Conservation (phyloP, 2,113 vertebrate species). For the Sminthopsis crassicaudata region DNA sequence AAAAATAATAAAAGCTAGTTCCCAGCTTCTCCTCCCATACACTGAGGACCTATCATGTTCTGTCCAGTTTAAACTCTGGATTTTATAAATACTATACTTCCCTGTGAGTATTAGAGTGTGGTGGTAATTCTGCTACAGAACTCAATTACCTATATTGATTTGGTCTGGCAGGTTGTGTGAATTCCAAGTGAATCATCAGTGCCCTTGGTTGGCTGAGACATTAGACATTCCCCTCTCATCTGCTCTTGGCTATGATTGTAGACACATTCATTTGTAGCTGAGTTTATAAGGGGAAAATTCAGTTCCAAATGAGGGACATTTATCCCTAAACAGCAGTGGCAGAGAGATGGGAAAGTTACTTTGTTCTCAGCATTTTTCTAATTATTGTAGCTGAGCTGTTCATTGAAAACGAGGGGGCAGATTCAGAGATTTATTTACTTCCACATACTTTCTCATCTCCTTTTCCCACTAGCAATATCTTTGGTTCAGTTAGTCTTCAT, state of each 20-base stretch:
- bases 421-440: not conserved
- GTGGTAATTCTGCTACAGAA: not conserved
- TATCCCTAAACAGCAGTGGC: not conserved
- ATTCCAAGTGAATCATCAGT: not conserved
- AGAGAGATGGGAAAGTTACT: not conserved
- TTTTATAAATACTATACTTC: not conserved
- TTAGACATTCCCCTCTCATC: not conserved
- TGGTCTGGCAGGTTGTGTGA: not conserved
- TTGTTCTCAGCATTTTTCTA: not conserved
- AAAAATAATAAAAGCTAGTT: not conserved
- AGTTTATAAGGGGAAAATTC: not conserved
- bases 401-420: not conserved
- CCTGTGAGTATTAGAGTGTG: not conserved
- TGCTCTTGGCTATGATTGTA: not conserved
- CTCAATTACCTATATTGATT: not conserved
- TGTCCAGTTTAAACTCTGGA: not conserved
- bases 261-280: not conserved
- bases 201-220: not conserved
- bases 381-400: not conserved
- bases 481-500: not conserved
- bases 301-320: not conserved
- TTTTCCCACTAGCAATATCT: not conserved
- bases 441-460: not conserved
- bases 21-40: not conserved
- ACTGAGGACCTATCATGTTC: not conserved